Conservation (phyloP, 1,140 invertebrate species). For the Thaumatotibia leucotreta region DNA sequence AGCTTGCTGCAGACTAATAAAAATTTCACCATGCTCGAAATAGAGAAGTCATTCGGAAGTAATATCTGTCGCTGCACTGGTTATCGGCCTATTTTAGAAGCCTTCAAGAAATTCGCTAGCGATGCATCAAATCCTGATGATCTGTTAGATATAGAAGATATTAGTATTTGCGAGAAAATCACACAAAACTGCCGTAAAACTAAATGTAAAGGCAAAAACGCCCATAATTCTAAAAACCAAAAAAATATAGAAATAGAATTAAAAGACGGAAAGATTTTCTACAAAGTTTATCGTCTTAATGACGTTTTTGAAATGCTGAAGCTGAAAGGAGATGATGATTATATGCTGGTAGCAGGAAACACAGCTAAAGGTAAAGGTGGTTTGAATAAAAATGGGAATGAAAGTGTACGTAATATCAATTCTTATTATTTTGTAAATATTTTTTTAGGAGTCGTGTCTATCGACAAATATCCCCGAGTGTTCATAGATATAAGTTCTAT, state of each 20-base stretch:
- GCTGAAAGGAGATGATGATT: conserved; percentile 46
- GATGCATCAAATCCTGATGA: conserved; percentile 69
- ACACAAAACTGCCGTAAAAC: conserved; percentile 16
- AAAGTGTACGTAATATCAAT: too few species aligned
- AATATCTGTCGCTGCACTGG: conserved; percentile 91
- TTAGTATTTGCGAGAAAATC: conserved; percentile 34
- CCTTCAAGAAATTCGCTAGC: conserved; percentile 83
- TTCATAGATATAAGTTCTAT: conserved; percentile 82
- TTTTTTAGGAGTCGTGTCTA: conserved; percentile 47
- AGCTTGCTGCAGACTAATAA: conserved; percentile 63
- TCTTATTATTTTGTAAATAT: background rate
- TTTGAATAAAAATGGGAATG: background rate
- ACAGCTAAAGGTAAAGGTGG: conserved; percentile 62
- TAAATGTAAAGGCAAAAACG: conserved; percentile 31
- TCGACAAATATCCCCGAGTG: conserved; percentile 60
- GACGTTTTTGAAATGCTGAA: conserved; percentile 55
- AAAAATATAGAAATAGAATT: conserved; percentile 40
- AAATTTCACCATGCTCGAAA: conserved; percentile 77
- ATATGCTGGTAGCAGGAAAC: conserved; percentile 78
- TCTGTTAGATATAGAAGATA: conserved; percentile 51
- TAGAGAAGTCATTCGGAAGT: conserved; percentile 84
- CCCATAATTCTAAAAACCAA: conserved; percentile 24
- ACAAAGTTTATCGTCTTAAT: conserved; percentile 42
- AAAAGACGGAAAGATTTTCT: conserved; percentile 51
- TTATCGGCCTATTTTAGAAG: conserved; percentile 86